Base-by-base conservation (phyloP, 2,888 invertebrate species). In the Sminthurides aquaticus region DNA sequence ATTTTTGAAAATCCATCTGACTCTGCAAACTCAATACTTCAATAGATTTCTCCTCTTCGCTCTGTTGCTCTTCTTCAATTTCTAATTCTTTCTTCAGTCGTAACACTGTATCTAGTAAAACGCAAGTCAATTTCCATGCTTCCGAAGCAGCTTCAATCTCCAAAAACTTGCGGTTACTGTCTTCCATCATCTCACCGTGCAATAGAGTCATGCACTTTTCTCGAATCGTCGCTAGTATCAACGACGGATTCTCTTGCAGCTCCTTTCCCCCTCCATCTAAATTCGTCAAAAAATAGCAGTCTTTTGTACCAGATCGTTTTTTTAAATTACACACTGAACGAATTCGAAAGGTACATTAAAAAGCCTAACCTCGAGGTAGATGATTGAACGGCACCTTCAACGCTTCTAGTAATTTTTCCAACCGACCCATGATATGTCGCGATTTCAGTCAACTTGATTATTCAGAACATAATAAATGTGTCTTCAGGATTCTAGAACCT, bases 21-120 rank as follows among this genome's bases (percentile, higher is more conserved):
- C 88, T 83, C 73, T 83, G 83, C 0, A 89, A 84, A 77, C 87
- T 89, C 55, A 90, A 79, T 20, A 76, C 71, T 65, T 77, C 76
- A 8, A 71, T 69, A 2, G 66, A n/a, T 34, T 66, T 66, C 49
- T 72, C 71, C 22, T 69, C 71, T 29, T 67, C 70, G 0, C 61
- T 64, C 60, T 70, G 71, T 8, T 22, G 18, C 2, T 26, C 22
- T 65, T 72, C 72, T 0, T 54, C 57, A 24, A 63, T 49, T 49
- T 72, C 71, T 2, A 72, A 49, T 3, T 43, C 22, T 11, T 1
- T 20, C 49, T 64, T 68, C 0, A 72, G 60, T 34, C 69, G 62
- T 2, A 20, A 5, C 3, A 72, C 64, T 11, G 66, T 5, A 11
- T 69, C 64, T 8, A 71, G 57, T 18, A 69, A 62, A 5, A 64